Conservation (phyloP, 2,888 invertebrate genomes). For the Melanotus villosus region DNA sequence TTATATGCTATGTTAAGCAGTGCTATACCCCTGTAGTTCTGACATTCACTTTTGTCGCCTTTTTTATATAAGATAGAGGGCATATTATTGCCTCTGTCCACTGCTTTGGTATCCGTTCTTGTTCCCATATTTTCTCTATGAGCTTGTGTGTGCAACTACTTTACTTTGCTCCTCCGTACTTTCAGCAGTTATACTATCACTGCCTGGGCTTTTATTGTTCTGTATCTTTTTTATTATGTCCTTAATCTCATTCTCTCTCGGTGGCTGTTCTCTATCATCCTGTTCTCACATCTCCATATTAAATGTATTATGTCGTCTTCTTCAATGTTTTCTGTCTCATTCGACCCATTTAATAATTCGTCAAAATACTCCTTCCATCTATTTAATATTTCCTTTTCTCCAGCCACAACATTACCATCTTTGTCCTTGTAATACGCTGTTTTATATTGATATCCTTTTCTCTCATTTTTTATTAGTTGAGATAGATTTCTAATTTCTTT, state of each 20-base stretch:
- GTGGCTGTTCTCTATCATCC: not conserved
- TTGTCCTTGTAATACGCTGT: constrained; percentile 2
- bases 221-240: not conserved
- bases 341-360: not conserved
- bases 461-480: not conserved
- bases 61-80: not conserved
- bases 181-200: not conserved
- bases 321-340: constrained; percentile 1
- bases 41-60: constrained; percentile 1
- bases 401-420: not conserved
- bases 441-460: not conserved
- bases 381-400: constrained; percentile 1
- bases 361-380: constrained; percentile 3
- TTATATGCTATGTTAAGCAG: not conserved
- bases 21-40: not conserved
- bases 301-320: too few species aligned
- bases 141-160: too few species aligned
- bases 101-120: not conserved
- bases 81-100: not conserved
- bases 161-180: not conserved
- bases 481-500: too few species aligned
- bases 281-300: not conserved
- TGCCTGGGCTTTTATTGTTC: constrained; percentile 4
- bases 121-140: not conserved
- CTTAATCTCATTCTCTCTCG: not conserved